Evolutionary conservation across 2,888 invertebrate genomes (phyloP).

Genomic region (Ypsolopha sequella): DNA sequence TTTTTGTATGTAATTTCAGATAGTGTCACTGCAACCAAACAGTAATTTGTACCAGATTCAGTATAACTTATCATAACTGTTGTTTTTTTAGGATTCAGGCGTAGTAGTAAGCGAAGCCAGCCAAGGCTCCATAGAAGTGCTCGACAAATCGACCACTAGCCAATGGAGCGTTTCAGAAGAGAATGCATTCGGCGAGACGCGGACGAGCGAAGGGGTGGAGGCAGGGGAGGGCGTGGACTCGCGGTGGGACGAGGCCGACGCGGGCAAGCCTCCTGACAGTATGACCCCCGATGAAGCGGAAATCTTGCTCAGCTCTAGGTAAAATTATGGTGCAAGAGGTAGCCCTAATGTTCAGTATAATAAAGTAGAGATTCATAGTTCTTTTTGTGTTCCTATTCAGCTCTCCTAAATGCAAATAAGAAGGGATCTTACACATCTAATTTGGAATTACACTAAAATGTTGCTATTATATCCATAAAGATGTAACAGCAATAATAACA

Average conservation of each 20-base stretch:
- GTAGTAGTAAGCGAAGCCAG: conserved; percentile 67
- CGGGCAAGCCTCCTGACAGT: conserved; percentile 60
- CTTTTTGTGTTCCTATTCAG: no score
- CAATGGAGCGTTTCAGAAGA: conserved; percentile 69
- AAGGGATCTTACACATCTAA: no score
- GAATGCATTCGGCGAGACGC: conserved; percentile 58
- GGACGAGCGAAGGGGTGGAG: conserved; percentile 29
- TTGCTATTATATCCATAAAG: no score
- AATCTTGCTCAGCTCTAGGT: conserved; percentile 88
- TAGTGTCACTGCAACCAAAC: background rate
- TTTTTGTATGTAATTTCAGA: background rate
- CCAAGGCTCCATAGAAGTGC: conserved; percentile 68
- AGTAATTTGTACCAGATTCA: background rate
- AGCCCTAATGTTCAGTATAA: no score
- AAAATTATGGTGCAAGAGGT: conserved; percentile 26
- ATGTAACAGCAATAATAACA: no score
- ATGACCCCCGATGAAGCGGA: conserved; percentile 91
- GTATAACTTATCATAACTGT: background rate
- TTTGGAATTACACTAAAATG: no score
- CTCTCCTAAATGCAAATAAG: no score
- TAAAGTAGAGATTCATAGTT: no score
- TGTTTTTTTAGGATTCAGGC: conserved; percentile 51
- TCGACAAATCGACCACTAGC: conserved; percentile 69
- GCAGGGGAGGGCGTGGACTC: conserved; percentile 21
- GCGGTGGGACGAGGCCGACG: conserved; percentile 32